These are phyloP conservation scores for Lasiurus borealis DNA, from an alignment of 2,113 vertebrate genomes.

Conservation along the genomic window DNA sequence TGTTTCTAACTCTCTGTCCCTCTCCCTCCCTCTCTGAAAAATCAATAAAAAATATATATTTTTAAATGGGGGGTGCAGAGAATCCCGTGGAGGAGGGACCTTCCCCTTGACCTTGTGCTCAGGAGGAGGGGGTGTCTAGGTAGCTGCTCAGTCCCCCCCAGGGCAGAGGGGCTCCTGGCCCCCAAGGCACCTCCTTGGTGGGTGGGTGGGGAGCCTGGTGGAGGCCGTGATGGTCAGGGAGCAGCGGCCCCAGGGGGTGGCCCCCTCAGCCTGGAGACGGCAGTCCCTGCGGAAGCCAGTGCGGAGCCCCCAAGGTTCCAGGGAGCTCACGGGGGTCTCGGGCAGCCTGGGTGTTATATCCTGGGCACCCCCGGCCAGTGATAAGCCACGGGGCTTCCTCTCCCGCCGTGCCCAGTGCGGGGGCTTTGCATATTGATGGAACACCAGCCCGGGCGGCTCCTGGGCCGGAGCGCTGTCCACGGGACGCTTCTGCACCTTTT, in stretches of 20 bases:
- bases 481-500: slow-evolving; percentile 79
- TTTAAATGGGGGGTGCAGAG: not conserved
- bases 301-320: not conserved
- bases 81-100: no score
- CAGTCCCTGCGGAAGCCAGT: not conserved
- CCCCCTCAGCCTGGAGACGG: not conserved
- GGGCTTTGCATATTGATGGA: slow-evolving; percentile 57
- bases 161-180: not conserved
- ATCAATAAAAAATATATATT: no score
- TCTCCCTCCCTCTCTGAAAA: no score
- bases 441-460: no score
- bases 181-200: not conserved
- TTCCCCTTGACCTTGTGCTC: not conserved
- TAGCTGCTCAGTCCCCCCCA: not conserved
- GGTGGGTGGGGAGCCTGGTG: not conserved
- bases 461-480: slow-evolving; percentile 32
- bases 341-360: slow-evolving; percentile 53
- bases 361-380: not conserved
- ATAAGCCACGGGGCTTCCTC: slow-evolving; percentile 69
- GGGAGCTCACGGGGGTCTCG: not conserved
- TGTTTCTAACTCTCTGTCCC: no score
- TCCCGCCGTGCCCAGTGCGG: not conserved
- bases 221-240: not conserved
- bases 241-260: not conserved
- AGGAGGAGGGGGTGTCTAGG: not conserved